Evolutionary conservation across 2,113 vertebrate species (phyloP).

Genomic region (Loxodonta africana): DNA sequence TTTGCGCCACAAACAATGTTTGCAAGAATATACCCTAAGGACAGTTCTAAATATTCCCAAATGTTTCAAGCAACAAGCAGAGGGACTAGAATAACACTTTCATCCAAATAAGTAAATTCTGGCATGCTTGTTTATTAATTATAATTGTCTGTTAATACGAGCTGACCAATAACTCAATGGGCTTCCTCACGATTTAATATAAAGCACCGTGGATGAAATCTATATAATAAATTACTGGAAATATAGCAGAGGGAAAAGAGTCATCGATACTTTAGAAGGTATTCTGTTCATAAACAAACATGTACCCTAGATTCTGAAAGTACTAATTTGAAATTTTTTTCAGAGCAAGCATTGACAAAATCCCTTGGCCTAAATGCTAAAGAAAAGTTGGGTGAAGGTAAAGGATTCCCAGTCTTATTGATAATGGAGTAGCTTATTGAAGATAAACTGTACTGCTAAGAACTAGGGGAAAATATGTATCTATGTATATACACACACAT

Average conservation of each 20-base stretch:
- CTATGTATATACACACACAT: too few species aligned
- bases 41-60: constrained; percentile 31
- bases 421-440: not conserved
- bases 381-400: not conserved
- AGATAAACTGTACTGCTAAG: not conserved
- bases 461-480: too few species aligned
- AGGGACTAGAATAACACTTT: not conserved
- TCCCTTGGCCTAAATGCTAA: not conserved
- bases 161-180: not conserved
- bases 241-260: not conserved
- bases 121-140: not conserved
- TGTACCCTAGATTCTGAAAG: not conserved
- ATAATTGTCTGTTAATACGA: not conserved
- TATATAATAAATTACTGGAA: not conserved
- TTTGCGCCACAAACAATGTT: not conserved
- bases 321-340: not conserved
- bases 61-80: not conserved
- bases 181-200: not conserved
- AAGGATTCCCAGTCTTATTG: not conserved
- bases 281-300: not conserved
- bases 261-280: constrained; percentile 18
- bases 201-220: not conserved
- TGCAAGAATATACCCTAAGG: not conserved
- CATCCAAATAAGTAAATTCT: not conserved
- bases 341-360: not conserved